Conservation (phyloP, 2,888 invertebrate genomes). For the Cosmia pyralina region DNA sequence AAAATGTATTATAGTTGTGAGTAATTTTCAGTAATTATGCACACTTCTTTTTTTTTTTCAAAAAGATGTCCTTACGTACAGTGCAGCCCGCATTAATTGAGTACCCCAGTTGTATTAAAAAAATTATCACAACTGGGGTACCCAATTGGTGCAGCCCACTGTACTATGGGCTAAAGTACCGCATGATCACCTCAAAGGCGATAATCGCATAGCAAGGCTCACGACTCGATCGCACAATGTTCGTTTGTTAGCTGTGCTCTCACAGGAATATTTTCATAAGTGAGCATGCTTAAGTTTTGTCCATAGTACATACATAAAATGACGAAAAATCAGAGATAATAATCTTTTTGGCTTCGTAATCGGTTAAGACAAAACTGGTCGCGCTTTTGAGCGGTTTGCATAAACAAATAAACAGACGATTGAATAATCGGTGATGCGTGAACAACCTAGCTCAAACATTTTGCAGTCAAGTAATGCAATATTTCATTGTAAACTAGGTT, state of each 20-base stretch:
- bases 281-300: too few species aligned
- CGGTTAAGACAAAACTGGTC: slow-evolving; percentile 4
- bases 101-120: too few species aligned
- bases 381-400: slow-evolving; percentile 12
- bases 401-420: slow-evolving; percentile 20
- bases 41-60: neutral
- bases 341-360: slow-evolving; percentile 11
- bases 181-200: too few species aligned
- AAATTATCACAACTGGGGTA: too few species aligned
- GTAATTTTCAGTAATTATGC: neutral
- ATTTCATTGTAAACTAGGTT: slow-evolving; percentile 35
- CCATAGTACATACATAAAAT: too few species aligned
- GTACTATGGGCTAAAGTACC: too few species aligned
- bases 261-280: too few species aligned
- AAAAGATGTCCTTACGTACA: neutral
- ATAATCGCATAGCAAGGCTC: too few species aligned
- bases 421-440: slow-evolving; percentile 19
- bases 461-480: slow-evolving; percentile 32
- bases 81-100: too few species aligned
- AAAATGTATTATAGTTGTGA: slow-evolving; percentile 16
- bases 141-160: too few species aligned
- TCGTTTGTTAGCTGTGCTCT: too few species aligned
- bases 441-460: slow-evolving; percentile 18
- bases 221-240: too few species aligned
- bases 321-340: neutral